These are phyloP conservation scores for Strigamia transsilvanica DNA, from an alignment of 2,888 invertebrate species.

Conservation along the genomic window DNA sequence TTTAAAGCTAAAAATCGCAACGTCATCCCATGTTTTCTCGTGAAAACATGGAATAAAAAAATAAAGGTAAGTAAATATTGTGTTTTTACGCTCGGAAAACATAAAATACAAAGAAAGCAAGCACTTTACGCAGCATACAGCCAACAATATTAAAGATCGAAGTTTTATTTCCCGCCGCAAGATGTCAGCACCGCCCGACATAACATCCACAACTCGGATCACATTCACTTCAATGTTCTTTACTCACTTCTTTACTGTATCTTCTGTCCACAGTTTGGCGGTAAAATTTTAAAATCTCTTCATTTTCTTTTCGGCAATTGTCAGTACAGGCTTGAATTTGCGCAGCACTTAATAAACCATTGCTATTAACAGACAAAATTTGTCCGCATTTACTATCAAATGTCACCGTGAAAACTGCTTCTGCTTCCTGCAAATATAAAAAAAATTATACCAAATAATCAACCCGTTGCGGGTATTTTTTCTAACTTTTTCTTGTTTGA, in stretches of 20 bases:
- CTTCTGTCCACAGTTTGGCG: conserved; percentile 21
- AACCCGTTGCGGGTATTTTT: not conserved
- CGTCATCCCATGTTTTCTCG: not conserved
- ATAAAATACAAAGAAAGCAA: not conserved
- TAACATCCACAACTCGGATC: not conserved
- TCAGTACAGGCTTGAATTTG: not conserved
- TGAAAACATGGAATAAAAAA: no score
- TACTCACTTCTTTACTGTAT: conserved; percentile 6
- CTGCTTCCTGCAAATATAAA: conserved; percentile 12
- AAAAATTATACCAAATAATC: not conserved
- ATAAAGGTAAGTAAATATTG: no score
- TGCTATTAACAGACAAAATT: not conserved
- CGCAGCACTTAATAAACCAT: not conserved
- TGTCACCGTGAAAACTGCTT: conserved; percentile 28
- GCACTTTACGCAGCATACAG: not conserved
- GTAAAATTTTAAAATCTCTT: conserved; percentile 20
- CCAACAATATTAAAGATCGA: not conserved
- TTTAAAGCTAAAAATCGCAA: not conserved
- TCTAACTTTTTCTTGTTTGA: conserved; percentile 65
- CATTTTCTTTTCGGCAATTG: conserved; percentile 26
- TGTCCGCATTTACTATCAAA: conserved; percentile 10
- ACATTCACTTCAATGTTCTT: not conserved
- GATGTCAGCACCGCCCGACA: conserved; percentile 3
- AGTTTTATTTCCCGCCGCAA: not conserved
- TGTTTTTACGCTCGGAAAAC: not conserved